These are phyloP conservation scores for Drosophila sturtevanti DNA, from an alignment of 1,140 invertebrate genomes.

Conservation along the genomic window DNA sequence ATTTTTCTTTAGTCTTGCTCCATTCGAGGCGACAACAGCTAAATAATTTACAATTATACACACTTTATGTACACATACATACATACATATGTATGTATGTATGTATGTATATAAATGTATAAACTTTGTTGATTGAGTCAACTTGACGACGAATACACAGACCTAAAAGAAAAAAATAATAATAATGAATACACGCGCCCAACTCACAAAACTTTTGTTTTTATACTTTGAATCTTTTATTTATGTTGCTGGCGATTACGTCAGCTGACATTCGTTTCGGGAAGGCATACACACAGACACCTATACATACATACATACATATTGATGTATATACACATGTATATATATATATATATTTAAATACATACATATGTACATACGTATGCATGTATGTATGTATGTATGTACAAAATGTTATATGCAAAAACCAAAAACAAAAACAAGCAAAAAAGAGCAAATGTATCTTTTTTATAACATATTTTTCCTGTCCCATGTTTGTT, in stretches of 20 bases:
- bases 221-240: slow-evolving; percentile 53
- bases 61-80: not conserved
- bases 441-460: slow-evolving; percentile 25
- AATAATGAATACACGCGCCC: slow-evolving; percentile 35
- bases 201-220: slow-evolving; percentile 58
- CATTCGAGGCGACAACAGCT: slow-evolving; percentile 37
- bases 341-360: slow-evolving; percentile 11
- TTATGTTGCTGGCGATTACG: slow-evolving; percentile 68
- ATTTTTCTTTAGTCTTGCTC: not conserved
- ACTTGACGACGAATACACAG: slow-evolving; percentile 45
- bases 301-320: slow-evolving; percentile 12
- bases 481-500: slow-evolving; percentile 38
- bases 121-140: slow-evolving; percentile 57
- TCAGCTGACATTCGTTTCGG: slow-evolving; percentile 58
- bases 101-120: slow-evolving; percentile 21
- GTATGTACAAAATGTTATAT: slow-evolving; percentile 34
- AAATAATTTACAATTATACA: slow-evolving; percentile 50
- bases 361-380: slow-evolving; percentile 6
- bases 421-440: not conserved
- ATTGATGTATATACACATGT: slow-evolving; percentile 19
- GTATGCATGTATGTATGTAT: slow-evolving; percentile 22
- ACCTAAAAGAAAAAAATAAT: slow-evolving; percentile 1
- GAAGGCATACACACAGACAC: slow-evolving; percentile 28
- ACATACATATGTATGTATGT: slow-evolving; percentile 21
- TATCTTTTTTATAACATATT: slow-evolving; percentile 45